These are phyloP conservation scores for Sylvilagus floridanus DNA, from an alignment of 2,797 vertebrate species.

Conservation along the genomic window DNA sequence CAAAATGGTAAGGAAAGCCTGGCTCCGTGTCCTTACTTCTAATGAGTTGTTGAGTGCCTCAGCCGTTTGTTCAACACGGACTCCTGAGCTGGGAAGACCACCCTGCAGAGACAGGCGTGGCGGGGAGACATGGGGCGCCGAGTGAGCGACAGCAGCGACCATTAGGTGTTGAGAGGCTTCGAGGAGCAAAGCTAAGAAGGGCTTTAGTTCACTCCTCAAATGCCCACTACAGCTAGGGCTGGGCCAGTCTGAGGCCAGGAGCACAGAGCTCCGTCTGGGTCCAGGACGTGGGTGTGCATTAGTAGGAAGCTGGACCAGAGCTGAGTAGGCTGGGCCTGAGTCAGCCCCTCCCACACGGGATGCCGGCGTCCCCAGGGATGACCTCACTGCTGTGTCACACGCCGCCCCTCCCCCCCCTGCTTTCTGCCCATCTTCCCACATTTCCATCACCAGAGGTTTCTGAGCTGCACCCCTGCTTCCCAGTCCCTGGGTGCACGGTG, in stretches of 20 bases:
- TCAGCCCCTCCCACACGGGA: no score
- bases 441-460: neutral
- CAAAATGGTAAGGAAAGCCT: neutral
- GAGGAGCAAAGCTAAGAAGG: neutral
- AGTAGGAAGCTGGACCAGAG: no score
- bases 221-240: no score
- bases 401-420: neutral
- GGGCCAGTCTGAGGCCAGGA: no score
- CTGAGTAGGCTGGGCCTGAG: no score
- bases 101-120: no score
- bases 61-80: no score
- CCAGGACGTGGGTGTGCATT: no score
- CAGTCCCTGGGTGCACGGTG: rapidly evolving
- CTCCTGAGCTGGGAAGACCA: neutral
- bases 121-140: no score
- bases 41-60: neutral
- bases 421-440: neutral
- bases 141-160: rapidly evolving
- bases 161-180: rapidly evolving
- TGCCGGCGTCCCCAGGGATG: no score
- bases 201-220: neutral
- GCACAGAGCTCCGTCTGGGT: no score
- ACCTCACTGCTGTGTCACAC: no score
- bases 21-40: neutral
- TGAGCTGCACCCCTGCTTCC: neutral